Conservation (phyloP, 2,888 invertebrate species). For the Drosophila algonquin region DNA sequence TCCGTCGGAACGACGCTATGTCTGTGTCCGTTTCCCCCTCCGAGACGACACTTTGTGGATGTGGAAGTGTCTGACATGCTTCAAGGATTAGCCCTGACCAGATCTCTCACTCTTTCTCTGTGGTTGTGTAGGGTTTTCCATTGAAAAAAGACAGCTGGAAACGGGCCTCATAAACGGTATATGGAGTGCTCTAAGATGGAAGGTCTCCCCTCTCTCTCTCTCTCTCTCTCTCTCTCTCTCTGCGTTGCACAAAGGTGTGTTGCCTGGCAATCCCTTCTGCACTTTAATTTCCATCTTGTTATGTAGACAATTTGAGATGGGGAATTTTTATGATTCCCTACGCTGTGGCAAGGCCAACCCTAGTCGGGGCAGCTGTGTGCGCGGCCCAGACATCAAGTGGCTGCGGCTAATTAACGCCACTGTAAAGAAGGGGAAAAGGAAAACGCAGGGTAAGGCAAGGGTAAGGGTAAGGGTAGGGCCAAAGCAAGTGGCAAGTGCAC, state of each 20-base stretch:
- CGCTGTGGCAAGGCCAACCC: conserved; percentile 24
- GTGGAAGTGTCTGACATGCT: conserved; percentile 65
- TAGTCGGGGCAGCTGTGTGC: conserved; percentile 33
- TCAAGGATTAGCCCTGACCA: conserved; percentile 71
- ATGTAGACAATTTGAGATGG: conserved; percentile 54
- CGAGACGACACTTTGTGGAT: conserved; percentile 17
- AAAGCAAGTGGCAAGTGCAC: conserved; percentile 13
- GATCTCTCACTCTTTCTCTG: conserved; percentile 10
- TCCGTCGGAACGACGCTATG: background rate
- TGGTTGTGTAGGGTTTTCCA: conserved; percentile 26
- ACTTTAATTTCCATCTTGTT: conserved; percentile 44
- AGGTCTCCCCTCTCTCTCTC: background rate
- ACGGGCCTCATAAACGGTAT: background rate
- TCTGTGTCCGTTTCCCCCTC: conserved; percentile 2
- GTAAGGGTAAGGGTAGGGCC: background rate
- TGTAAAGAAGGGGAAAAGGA: conserved; percentile 43
- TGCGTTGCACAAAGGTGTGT: conserved; percentile 14
- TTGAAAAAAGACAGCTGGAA: conserved; percentile 22
- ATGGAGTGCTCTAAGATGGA: background rate
- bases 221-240: too few species aligned
- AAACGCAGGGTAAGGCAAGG: background rate
- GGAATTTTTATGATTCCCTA: conserved; percentile 22
- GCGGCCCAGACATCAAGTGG: conserved; percentile 61
- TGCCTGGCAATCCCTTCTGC: background rate
- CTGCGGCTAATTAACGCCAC: conserved; percentile 79